A percentile compares a stretch with the other conserved stretches of the same genome.
These are phyloP conservation scores for Neolamprologus multifasciatus DNA, from an alignment of 2,797 vertebrate genomes.

Conservation along the genomic window DNA sequence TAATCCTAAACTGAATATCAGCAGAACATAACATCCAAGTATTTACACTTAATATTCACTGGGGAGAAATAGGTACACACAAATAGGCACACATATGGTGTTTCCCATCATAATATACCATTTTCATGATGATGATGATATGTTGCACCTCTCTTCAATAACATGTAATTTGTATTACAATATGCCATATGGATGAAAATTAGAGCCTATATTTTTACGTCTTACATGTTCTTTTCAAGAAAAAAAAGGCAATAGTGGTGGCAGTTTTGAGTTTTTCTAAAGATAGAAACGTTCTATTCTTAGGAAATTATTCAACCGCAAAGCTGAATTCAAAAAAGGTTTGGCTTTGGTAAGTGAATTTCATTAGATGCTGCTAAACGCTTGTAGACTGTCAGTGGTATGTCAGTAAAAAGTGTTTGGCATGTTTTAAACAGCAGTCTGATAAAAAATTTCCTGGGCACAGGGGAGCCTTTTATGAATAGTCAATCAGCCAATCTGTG, in stretches of 20 bases:
- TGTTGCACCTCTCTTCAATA: background rate
- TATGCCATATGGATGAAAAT: background rate
- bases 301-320: background rate
- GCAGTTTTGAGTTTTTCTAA: background rate
- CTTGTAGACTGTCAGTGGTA: background rate
- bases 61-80: background rate
- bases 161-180: background rate
- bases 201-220: background rate
- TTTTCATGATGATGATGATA: background rate
- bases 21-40: background rate
- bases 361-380: background rate
- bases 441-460: constrained; percentile 16
- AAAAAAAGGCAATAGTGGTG: background rate
- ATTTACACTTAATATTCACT: background rate
- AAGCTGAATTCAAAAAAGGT: background rate
- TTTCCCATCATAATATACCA: background rate
- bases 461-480: constrained; percentile 1
- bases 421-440: background rate
- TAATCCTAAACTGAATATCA: background rate
- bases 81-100: background rate
- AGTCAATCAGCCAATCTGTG: constrained; percentile 26
- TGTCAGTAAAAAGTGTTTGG: background rate
- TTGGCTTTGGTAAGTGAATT: background rate
- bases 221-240: background rate
- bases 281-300: background rate